Percentiles rank a stretch among this genome's conserved stretches.
Conservation (phyloP, 2,888 invertebrate genomes). For the Andricus curvator region DNA sequence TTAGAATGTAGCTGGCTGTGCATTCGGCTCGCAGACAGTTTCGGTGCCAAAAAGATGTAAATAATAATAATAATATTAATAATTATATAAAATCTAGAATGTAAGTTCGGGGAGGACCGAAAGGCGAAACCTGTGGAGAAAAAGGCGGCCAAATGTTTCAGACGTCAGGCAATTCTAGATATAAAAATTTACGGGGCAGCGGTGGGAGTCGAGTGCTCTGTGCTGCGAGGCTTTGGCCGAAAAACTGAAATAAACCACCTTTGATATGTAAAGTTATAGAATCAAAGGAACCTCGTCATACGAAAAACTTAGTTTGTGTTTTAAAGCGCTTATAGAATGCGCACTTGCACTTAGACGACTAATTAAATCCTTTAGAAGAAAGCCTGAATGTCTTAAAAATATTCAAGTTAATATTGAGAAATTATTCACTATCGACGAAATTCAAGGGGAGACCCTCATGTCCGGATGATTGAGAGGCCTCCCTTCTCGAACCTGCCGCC, state of each 20-base stretch:
- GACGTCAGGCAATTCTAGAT: constrained; percentile 40
- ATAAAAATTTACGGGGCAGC: constrained; percentile 43
- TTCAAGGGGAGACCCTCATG: constrained; percentile 70
- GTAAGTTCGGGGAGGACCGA: constrained; percentile 54
- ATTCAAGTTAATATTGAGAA: constrained; percentile 60
- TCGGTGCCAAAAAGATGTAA: constrained; percentile 76
- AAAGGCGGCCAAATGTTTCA: constrained; percentile 42
- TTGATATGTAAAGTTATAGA: constrained; percentile 50
- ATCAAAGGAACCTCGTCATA: constrained; percentile 54
- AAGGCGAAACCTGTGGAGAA: constrained; percentile 24
- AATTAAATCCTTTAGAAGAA: constrained; percentile 66
- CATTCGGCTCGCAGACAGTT: constrained; percentile 58
- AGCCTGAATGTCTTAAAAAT: constrained; percentile 72
- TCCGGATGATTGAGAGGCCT: constrained; percentile 76
- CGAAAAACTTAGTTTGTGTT: constrained; percentile 58
- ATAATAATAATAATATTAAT: constrained; percentile 67
- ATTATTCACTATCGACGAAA: constrained; percentile 56
- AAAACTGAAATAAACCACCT: constrained; percentile 52
- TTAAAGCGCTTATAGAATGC: constrained; percentile 73
- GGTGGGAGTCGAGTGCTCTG: constrained; percentile 64
- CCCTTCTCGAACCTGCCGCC: constrained; percentile 78
- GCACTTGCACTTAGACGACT: constrained; percentile 73
- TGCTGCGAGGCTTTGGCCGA: constrained; percentile 64
- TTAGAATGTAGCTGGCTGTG: background rate
- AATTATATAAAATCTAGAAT: constrained; percentile 66